Conservation (phyloP, 2,113 vertebrate genomes). For the Scolopax mira region DNA sequence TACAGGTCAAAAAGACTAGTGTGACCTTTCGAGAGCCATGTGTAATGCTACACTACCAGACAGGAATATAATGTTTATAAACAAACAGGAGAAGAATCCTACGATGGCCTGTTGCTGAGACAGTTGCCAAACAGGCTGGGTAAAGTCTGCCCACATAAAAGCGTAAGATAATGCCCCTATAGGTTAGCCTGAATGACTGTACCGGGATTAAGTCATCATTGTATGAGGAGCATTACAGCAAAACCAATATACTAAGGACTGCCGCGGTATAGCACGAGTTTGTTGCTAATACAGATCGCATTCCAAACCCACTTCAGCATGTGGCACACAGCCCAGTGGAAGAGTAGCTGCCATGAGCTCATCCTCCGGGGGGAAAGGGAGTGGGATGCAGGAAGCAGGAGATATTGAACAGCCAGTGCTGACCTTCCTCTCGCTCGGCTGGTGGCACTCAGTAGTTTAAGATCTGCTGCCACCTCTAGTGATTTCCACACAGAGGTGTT, state of each 20-base stretch:
- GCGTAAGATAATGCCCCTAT: neutral
- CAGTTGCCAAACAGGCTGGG: neutral
- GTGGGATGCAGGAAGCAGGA: neutral
- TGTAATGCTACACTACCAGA: neutral
- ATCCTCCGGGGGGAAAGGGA: neutral
- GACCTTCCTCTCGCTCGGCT: neutral
- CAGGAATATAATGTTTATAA: neutral
- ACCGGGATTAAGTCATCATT: neutral
- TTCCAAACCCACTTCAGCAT: neutral
- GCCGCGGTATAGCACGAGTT: neutral
- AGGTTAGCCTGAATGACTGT: neutral
- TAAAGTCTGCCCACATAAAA: neutral
- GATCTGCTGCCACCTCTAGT: neutral
- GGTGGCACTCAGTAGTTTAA: neutral
- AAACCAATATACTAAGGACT: neutral
- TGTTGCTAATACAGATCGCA: constrained; percentile 13
- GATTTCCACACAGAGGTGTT: neutral
- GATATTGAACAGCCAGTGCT: neutral
- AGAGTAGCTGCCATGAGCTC: constrained; percentile 7
- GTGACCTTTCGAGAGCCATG: neutral
- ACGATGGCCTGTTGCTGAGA: neutral
- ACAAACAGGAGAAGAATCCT: neutral
- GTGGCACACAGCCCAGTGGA: neutral
- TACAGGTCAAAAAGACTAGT: neutral
- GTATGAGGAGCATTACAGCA: neutral